Evolutionary conservation across 2,888 invertebrate species (phyloP).

Genomic region (Synanthedon tipuliformis): DNA sequence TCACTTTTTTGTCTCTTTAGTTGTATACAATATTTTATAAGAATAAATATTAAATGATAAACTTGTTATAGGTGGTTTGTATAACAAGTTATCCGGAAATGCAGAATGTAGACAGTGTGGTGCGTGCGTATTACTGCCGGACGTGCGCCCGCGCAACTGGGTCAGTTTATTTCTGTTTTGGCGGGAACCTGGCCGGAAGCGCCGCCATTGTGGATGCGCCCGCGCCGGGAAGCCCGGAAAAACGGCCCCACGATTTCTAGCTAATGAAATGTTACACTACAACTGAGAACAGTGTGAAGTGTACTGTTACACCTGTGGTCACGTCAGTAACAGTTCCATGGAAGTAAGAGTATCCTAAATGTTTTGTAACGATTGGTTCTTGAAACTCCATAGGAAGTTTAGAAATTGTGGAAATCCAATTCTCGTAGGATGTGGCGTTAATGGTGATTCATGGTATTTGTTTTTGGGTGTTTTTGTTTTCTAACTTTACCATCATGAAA

Average conservation of each 20-base stretch:
- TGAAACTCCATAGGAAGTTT: constrained; percentile 35
- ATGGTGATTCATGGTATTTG: too few relatives aligned
- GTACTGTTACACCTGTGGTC: constrained; percentile 31
- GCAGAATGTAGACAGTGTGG: constrained; percentile 48
- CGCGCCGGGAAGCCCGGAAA: constrained; percentile 61
- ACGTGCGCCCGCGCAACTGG: constrained; percentile 58
- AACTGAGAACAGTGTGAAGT: constrained; percentile 27
- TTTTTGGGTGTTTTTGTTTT: background rate
- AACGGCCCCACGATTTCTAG: constrained; percentile 61
- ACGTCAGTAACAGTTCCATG: constrained; percentile 29
- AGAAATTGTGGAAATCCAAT: constrained; percentile 17
- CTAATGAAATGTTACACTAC: constrained; percentile 60
- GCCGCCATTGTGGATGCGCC: constrained; percentile 61
- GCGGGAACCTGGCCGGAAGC: constrained; percentile 69
- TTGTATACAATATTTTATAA: background rate
- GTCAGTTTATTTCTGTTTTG: constrained; percentile 70
- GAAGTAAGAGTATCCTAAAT: constrained; percentile 41
- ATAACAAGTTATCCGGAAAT: constrained; percentile 60
- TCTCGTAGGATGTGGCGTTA: constrained; percentile 6
- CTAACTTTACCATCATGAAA: too few relatives aligned
- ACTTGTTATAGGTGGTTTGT: constrained; percentile 46
- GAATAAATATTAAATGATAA: constrained; percentile 53
- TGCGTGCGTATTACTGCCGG: constrained; percentile 32
- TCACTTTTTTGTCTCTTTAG: too few relatives aligned
- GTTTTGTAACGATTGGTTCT: constrained; percentile 19